Base-by-base conservation (phyloP, 1,140 invertebrate species). In the Hirudo medicinalis region DNA sequence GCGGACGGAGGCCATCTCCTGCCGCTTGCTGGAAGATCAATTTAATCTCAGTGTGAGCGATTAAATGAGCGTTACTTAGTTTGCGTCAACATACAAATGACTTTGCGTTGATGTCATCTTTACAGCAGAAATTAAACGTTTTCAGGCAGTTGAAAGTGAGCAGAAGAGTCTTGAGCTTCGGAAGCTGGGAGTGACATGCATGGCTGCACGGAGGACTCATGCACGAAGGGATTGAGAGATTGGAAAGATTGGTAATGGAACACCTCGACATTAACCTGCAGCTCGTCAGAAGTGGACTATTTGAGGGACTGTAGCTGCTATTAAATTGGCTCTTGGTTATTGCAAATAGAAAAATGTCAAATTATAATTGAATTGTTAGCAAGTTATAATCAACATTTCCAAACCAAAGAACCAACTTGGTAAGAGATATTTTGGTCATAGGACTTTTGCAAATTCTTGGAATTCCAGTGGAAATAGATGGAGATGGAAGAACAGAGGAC, bases 111-210 rank as follows among this genome's bases (percentile, higher is more conserved):
- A 8, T 9, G 9, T 63, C 57, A 63, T 32, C 57, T 32, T 63
- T 63, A 20, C 29, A 32, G 57, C 57, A 32, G 57, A 63, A 63
- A 63, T 40, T 49, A 25, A 73, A 60, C 2, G 25, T 29, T 25
- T 54, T 67, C 19, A 75, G 55, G 15, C 70, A 63, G 54, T 75
- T 75, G 25, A 66, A 22, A 22, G 66, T 70, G n/a, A 75, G 27
- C 49, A 67, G 60, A 19, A 75, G 57, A 20, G 73, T 72, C 57
- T 73, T 73, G 27, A 75, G 49, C 57, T 70, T 74, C 25, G 70
- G 69, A 3, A 75, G 70, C 57, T 71, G 72, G n/a, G n/a, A 40
- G 60, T 73, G 63, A 43, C 27, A 60, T 36, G 36, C 43, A 43
- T 73, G 72, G 32, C 32, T 54, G 57, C 68, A 73, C 32, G 32